Conservation (phyloP, 2,113 vertebrate genomes). For the Aphyosemion australe region DNA sequence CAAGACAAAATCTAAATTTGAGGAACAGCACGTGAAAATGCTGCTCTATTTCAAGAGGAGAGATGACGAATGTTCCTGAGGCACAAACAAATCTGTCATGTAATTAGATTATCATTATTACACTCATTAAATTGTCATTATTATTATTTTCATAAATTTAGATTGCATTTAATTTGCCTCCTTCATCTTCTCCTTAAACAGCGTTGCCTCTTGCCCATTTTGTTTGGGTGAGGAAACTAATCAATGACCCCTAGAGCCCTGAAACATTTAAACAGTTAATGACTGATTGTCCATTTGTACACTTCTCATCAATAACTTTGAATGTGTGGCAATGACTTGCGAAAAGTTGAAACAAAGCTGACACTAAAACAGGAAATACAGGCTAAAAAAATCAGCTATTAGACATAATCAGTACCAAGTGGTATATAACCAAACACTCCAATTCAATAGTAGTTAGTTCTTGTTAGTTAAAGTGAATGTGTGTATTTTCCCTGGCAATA, state of each 20-base stretch:
- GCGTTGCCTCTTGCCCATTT: conserved; percentile 24
- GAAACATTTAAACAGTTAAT: conserved; percentile 25
- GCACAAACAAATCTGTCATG: conserved; percentile 50
- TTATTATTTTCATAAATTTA: conserved; percentile 55
- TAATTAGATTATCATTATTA: conserved; percentile 71
- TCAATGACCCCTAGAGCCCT: conserved; percentile 27
- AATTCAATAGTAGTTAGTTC: too few relatives aligned
- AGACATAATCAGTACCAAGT: too few relatives aligned
- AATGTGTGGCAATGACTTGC: conserved; percentile 4
- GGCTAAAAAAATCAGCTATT: too few relatives aligned
- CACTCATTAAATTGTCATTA: conserved; percentile 74
- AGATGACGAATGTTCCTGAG: conserved; percentile 36
- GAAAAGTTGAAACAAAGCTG: neutral
- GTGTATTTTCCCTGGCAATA: too few relatives aligned
- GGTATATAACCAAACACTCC: too few relatives aligned
- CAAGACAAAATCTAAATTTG: conserved; percentile 9
- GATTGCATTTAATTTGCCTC: conserved; percentile 58
- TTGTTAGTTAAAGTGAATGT: too few relatives aligned
- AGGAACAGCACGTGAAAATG: conserved; percentile 15
- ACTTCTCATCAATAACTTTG: conserved; percentile 10
- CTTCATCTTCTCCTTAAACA: conserved; percentile 27
- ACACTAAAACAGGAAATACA: neutral
- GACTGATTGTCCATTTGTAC: conserved; percentile 1
- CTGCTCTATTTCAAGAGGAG: neutral
- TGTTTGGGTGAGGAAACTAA: conserved; percentile 26